Evolutionary conservation across 2,797 vertebrate species (phyloP).

Genomic region (Linurgus olivaceus): DNA sequence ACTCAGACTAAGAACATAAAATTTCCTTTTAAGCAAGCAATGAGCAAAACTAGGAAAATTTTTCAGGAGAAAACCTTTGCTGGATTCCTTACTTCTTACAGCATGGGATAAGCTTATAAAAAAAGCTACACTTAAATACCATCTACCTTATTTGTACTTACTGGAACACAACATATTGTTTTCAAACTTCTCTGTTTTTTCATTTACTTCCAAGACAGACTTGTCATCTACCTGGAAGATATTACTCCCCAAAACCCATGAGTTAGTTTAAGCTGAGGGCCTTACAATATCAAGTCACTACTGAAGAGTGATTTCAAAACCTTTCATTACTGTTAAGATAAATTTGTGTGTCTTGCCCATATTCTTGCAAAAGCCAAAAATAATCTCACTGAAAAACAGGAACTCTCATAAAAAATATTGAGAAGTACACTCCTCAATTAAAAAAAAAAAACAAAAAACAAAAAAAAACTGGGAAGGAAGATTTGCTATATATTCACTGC

Average conservation of each 20-base stretch:
- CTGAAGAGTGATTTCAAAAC: background rate
- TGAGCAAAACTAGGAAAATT: background rate
- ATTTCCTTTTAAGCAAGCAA: conserved; percentile 45
- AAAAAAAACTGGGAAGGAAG: background rate
- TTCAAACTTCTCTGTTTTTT: background rate
- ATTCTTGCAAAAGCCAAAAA: conserved; percentile 10
- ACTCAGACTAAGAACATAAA: background rate
- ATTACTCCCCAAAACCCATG: background rate
- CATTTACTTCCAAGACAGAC: background rate
- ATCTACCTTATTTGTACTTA: conserved; percentile 38
- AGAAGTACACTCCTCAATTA: background rate
- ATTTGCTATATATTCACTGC: background rate
- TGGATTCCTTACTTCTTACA: conserved; percentile 46
- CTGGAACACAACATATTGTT: background rate
- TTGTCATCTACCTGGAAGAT: background rate
- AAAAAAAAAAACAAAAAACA: background rate
- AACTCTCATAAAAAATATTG: background rate
- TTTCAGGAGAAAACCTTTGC: conserved; percentile 8
- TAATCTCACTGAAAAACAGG: background rate
- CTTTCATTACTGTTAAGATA: background rate
- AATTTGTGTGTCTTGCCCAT: background rate
- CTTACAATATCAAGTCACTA: background rate
- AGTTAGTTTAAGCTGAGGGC: background rate
- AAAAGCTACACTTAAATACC: background rate
- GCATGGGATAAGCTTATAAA: conserved; percentile 19